These are phyloP conservation scores for Netelia fuscicornis DNA, from an alignment of 2,888 invertebrate species.

Conservation along the genomic window DNA sequence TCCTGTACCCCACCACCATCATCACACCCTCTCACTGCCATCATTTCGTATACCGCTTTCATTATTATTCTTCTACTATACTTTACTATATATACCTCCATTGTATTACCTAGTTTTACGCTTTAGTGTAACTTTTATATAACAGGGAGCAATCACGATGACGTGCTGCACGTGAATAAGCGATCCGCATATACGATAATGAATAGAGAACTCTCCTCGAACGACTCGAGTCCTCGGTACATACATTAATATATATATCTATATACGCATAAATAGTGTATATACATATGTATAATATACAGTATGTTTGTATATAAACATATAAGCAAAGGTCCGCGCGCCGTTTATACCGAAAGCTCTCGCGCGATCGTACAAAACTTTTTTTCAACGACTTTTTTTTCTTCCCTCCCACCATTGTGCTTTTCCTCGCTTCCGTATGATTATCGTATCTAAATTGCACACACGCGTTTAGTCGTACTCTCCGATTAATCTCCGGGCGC, in stretches of 20 bases:
- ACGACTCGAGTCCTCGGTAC: slow-evolving; percentile 41
- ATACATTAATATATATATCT: neutral
- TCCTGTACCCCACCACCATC: neutral
- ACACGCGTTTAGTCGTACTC: slow-evolving; percentile 8
- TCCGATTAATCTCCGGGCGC: slow-evolving; percentile 27
- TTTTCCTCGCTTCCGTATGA: neutral
- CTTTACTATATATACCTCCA: slow-evolving; percentile 25
- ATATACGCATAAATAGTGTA: neutral
- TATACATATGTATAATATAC: neutral
- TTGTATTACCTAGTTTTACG: slow-evolving; percentile 59
- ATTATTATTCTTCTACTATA: slow-evolving; percentile 20
- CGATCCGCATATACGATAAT: slow-evolving; percentile 66
- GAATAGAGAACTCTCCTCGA: slow-evolving; percentile 59
- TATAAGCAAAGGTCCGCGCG: slow-evolving; percentile 39
- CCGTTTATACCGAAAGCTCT: slow-evolving; percentile 7
- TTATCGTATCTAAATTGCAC: neutral
- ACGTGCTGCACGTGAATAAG: slow-evolving; percentile 68
- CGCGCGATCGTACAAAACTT: slow-evolving; percentile 36
- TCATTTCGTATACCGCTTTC: slow-evolving; percentile 43
- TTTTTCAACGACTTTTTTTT: slow-evolving; percentile 10
- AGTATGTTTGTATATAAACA: slow-evolving; percentile 9
- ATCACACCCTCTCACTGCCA: neutral
- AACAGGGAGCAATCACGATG: slow-evolving; percentile 61
- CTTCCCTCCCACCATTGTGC: neutral
- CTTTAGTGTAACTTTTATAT: slow-evolving; percentile 63